Base-by-base conservation (phyloP, 2,797 vertebrate genomes). In the Odontamblyopus lacepedii region DNA sequence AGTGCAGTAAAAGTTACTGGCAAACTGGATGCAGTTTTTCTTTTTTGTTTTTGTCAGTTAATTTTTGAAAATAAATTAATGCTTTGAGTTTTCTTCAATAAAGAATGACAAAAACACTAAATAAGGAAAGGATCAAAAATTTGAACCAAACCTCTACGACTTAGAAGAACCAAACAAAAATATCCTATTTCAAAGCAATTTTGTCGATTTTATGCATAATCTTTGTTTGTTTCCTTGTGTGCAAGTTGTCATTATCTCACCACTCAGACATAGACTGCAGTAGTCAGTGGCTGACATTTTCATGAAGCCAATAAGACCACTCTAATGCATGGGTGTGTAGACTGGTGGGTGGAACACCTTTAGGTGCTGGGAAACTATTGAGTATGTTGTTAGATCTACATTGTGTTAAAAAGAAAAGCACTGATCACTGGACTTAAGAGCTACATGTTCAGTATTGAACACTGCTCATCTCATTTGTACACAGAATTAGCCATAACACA, bases 111-210 rank as follows among this genome's bases (percentile, higher is more conserved):
- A 15, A 44, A 44, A 44, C 41, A 44, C 12, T 44, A 44, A 48
- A 15, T 44, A 15, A 48, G 2, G 44, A 15, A 15, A 15, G 44
- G 44, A 44, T 35, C 35, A 35, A 35, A 35, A 35, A 1, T 35
- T 8, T 8, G 35, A 9, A 38, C 8, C 35, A 38, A 38, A 38
- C 1, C 35, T 48, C 44, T 55, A 23, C 23, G 7, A 55, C 8
- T 55, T 9, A 55, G 0, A 55, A n/a, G 7, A n/a, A 9, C 19
- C 19, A 85, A 84, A 78, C 71, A 74, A 76, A 76, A 62, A 72
- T 55, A 67, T 72, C 71, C 78, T 63, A 77, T 70, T 86, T 83
- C 72, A 74, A 78, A 81, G 70, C 70, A 50, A 80, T 82, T 77
- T 74, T 3, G 66, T 74, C 41, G 6, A 51, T 63, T 71, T 69